Evolutionary conservation across 2,113 vertebrate genomes (phyloP).

Genomic region (Siniperca chuatsi): DNA sequence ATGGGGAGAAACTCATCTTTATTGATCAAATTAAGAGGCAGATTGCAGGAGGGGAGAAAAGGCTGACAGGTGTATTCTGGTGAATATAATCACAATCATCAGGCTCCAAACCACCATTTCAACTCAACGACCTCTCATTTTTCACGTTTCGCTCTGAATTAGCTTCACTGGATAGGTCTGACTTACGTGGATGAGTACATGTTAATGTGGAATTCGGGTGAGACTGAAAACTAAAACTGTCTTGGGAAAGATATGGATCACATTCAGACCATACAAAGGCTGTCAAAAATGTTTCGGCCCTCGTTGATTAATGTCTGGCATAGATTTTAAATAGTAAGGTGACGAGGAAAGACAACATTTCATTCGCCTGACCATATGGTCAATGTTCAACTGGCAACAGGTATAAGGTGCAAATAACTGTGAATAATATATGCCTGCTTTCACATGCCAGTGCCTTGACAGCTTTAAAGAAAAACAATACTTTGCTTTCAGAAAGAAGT

Average conservation of each 20-base stretch:
- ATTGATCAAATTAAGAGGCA: constrained; percentile 79
- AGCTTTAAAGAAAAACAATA: constrained; percentile 60
- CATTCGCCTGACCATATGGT: constrained; percentile 13
- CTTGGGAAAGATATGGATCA: neutral
- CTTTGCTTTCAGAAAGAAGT: constrained; percentile 36
- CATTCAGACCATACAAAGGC: neutral
- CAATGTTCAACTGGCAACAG: constrained; percentile 51
- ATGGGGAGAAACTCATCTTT: constrained; percentile 79
- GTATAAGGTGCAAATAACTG: constrained; percentile 47
- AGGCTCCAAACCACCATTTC: constrained; percentile 34
- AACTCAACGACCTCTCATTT: constrained; percentile 1
- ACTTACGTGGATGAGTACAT: neutral
- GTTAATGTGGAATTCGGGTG: neutral
- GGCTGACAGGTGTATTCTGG: constrained; percentile 53
- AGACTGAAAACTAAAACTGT: neutral
- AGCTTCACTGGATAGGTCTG: neutral
- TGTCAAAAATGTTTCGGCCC: neutral
- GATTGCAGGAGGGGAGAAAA: constrained; percentile 46
- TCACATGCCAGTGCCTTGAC: constrained; percentile 40
- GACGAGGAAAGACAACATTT: neutral
- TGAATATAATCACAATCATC: constrained; percentile 58
- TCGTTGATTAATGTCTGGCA: constrained; percentile 11
- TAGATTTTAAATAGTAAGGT: constrained; percentile 15
- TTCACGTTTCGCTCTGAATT: constrained; percentile 12
- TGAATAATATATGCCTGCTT: constrained; percentile 40